Evolutionary conservation across 1,140 invertebrate genomes (phyloP).

Genomic region (Drosophila serrata): DNA sequence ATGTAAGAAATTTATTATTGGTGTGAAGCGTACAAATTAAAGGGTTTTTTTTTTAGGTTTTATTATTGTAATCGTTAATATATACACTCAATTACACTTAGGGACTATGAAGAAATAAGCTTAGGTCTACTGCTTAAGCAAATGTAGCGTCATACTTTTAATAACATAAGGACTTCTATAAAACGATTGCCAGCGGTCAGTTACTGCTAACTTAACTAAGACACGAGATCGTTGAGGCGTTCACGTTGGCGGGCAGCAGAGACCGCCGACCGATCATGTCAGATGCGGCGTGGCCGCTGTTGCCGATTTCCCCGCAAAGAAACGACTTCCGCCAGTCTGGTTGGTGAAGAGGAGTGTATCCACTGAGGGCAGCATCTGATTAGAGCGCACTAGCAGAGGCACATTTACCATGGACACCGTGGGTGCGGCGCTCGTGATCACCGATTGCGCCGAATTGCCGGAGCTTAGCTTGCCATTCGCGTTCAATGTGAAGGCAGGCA

Average conservation of each 20-base stretch:
- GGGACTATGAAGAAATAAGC: constrained; percentile 59
- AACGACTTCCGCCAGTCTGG: constrained; percentile 71
- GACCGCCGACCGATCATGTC: constrained; percentile 68
- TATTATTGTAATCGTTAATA: constrained; percentile 44
- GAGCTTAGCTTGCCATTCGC: constrained; percentile 65
- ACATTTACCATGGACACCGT: constrained; percentile 70
- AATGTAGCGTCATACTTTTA: constrained; percentile 72
- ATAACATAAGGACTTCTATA: constrained; percentile 54
- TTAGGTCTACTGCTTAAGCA: constrained; percentile 70
- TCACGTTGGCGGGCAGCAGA: constrained; percentile 48
- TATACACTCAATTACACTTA: constrained; percentile 62
- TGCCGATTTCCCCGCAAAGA: constrained; percentile 62
- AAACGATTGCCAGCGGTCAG: constrained; percentile 66
- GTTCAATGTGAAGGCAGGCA: constrained; percentile 71
- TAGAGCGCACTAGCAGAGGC: constrained; percentile 70
- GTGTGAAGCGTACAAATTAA: constrained; percentile 76
- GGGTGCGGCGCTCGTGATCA: constrained; percentile 24
- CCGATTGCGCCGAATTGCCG: constrained; percentile 20
- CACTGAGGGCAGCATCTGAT: constrained; percentile 79
- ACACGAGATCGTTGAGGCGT: constrained; percentile 80
- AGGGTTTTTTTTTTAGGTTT: constrained; percentile 30
- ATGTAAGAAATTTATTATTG: constrained; percentile 74
- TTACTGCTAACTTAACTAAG: constrained; percentile 78
- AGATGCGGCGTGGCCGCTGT: constrained; percentile 58
- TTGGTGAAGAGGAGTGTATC: constrained; percentile 76